Conservation (phyloP, 2,113 vertebrate genomes). For the Atractosteus spatula region DNA sequence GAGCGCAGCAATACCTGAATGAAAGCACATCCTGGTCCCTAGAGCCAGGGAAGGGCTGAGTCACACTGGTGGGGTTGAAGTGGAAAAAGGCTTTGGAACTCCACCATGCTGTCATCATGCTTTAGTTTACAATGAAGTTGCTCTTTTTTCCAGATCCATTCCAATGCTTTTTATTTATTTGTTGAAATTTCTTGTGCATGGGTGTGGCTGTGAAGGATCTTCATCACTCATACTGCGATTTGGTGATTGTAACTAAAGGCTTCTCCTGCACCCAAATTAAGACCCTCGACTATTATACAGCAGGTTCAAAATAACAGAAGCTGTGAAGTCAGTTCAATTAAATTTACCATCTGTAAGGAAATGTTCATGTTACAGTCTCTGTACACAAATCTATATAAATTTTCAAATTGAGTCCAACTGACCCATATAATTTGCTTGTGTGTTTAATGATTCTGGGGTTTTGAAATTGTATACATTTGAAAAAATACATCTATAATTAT, state of each 20-base stretch:
- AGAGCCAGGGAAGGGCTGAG: background rate
- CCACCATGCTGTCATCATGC: background rate
- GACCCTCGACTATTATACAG: background rate
- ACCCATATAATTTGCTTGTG: conserved; percentile 9
- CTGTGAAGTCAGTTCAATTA: background rate
- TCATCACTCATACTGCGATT: background rate
- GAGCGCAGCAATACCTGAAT: background rate
- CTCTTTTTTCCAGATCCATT: background rate
- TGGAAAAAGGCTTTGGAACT: background rate
- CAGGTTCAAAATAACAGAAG: background rate
- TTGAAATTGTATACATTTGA: conserved; percentile 51
- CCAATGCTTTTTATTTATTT: conserved; percentile 6
- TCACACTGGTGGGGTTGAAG: background rate
- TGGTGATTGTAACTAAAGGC: background rate
- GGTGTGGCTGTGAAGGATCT: background rate
- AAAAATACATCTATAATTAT: conserved; percentile 64
- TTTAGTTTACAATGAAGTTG: conserved; percentile 1
- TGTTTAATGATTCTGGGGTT: conserved; percentile 28
- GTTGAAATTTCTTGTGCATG: background rate
- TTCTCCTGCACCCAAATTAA: conserved; percentile 9
- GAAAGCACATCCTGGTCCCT: background rate
- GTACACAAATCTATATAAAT: background rate
- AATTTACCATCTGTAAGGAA: background rate
- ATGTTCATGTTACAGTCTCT: background rate
- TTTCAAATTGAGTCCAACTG: conserved; percentile 4